Conservation (phyloP, 2,113 vertebrate species). For the Malurus melanocephalus region DNA sequence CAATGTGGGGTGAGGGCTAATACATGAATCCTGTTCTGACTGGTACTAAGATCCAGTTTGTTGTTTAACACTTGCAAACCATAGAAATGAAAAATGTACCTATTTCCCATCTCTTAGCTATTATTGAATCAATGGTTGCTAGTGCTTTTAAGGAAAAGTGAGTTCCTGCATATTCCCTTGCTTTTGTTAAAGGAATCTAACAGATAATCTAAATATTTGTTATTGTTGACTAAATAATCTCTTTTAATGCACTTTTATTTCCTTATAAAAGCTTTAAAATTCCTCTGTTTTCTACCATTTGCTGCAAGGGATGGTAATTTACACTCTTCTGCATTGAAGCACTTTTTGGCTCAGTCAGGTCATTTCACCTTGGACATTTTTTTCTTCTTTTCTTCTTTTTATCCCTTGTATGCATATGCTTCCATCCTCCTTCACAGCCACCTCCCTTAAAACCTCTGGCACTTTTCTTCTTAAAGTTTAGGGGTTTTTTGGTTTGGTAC, state of each 20-base stretch:
- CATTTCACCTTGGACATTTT: not conserved
- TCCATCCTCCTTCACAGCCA: not conserved
- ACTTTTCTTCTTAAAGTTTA: not conserved
- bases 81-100: not conserved
- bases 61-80: not conserved
- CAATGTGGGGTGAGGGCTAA: not conserved
- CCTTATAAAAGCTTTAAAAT: not conserved
- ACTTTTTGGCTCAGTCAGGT: not conserved
- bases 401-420: not conserved
- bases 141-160: not conserved
- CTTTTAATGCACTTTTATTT: not conserved
- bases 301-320: not conserved
- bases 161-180: not conserved
- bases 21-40: not conserved
- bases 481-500: accelerated
- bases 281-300: not conserved
- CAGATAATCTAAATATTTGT: too few species aligned
- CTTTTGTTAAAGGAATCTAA: not conserved
- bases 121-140: not conserved
- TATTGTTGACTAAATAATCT: too few species aligned
- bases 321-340: not conserved
- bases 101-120: not conserved
- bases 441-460: not conserved
- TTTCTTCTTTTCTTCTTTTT: not conserved
- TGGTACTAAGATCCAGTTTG: not conserved